Evolutionary conservation across 2,888 invertebrate genomes (phyloP).

Genomic region (Xestia rhomboidea): DNA sequence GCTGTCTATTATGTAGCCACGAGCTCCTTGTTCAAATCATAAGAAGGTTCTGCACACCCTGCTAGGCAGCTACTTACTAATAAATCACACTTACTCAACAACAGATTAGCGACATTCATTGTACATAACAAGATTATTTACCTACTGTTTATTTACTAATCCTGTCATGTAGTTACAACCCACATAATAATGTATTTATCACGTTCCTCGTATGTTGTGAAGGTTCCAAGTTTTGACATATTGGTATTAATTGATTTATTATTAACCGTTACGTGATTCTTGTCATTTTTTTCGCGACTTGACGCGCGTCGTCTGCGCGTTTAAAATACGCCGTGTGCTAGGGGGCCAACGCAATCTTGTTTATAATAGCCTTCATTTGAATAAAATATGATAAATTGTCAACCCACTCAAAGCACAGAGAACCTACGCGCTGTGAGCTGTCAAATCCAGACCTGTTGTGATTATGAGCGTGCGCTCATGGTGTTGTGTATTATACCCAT

Average conservation of each 20-base stretch:
- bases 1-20: too few species aligned
- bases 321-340: too few species aligned
- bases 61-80: background rate
- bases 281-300: too few species aligned
- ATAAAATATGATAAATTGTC: conserved; percentile 3
- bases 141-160: conserved; percentile 35
- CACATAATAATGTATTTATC: conserved; percentile 42
- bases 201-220: background rate
- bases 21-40: background rate
- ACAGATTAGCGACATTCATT: conserved; percentile 10
- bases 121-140: conserved; percentile 20
- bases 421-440: background rate
- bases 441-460: conserved; percentile 15
- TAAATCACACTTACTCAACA: conserved; percentile 10
- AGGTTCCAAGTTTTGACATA: conserved; percentile 30
- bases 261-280: background rate
- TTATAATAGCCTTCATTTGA: too few species aligned
- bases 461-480: background rate
- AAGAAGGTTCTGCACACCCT: background rate
- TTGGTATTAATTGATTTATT: conserved; percentile 37
- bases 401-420: background rate
- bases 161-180: background rate
- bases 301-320: too few species aligned
- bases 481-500: background rate
- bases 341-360: too few species aligned